Evolutionary conservation across 2,888 invertebrate species (phyloP).

Genomic region (Taenaris catops): DNA sequence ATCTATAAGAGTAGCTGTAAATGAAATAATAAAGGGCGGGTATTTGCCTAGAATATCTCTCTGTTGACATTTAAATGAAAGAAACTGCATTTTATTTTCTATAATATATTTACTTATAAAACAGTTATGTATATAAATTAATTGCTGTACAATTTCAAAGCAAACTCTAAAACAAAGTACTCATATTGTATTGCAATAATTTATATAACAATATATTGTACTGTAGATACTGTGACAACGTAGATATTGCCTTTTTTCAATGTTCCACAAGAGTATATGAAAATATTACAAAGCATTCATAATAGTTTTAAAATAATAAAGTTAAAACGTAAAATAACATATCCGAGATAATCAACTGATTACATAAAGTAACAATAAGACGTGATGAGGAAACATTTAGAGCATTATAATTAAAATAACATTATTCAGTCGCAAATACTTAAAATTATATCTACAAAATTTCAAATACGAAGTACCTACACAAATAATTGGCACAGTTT

Average conservation of each 20-base stretch:
- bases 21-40: too few species aligned
- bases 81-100: slow-evolving; percentile 18
- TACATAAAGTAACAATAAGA: slow-evolving; percentile 9
- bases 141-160: slow-evolving; percentile 63
- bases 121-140: slow-evolving; percentile 65
- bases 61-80: slow-evolving; percentile 4
- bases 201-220: slow-evolving; percentile 28
- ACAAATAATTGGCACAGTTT: slow-evolving; percentile 24
- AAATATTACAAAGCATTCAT: slow-evolving; percentile 16
- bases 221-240: slow-evolving; percentile 26
- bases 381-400: slow-evolving; percentile 2
- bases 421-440: slow-evolving; percentile 31
- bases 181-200: slow-evolving; percentile 17
- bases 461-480: slow-evolving; percentile 17
- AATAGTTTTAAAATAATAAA: slow-evolving; percentile 3
- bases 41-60: too few species aligned
- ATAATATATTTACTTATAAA: slow-evolving; percentile 50
- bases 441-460: slow-evolving; percentile 28
- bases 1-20: too few species aligned
- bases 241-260: too few species aligned
- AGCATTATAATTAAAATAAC: slow-evolving; percentile 25
- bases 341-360: slow-evolving; percentile 6
- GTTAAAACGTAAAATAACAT: slow-evolving; percentile 7
- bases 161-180: slow-evolving; percentile 40
- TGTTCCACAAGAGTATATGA: slow-evolving; percentile 2